A percentile compares a stretch with the other conserved stretches of the same genome.
phyloP scores from a whole-genome alignment of 1,140 invertebrate genomes.

The Drosophila punjabiensis region DNA sequence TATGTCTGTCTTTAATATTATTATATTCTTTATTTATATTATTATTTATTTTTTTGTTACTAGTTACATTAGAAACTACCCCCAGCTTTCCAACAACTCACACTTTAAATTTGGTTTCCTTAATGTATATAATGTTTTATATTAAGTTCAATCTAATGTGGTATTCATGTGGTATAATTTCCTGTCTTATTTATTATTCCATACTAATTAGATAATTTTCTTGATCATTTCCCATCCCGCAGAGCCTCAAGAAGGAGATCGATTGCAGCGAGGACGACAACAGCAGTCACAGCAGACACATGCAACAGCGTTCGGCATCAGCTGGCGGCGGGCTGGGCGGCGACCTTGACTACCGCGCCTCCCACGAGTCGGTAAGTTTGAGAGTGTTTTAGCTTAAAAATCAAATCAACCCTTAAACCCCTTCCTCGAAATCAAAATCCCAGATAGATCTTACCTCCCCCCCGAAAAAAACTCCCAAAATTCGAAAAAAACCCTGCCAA shows the following conservation, averaged over 20 bases:
- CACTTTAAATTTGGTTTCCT: too few species aligned
- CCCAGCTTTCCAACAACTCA: too few species aligned
- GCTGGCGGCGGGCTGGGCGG: slow-evolving; percentile 91
- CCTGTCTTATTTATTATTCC: background rate
- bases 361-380: slow-evolving; percentile 92
- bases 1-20: background rate
- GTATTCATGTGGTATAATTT: background rate
- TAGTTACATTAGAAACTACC: too few species aligned
- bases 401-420: background rate
- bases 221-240: slow-evolving; percentile 30
- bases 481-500: slow-evolving; percentile 25
- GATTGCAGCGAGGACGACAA: slow-evolving; percentile 92
- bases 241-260: slow-evolving; percentile 95
- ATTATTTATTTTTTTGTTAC: too few species aligned
- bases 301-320: slow-evolving; percentile 87
- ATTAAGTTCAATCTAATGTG: too few species aligned
- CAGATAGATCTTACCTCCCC: background rate
- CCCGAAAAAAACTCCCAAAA: background rate
- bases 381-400: background rate
- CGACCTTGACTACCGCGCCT: slow-evolving; percentile 91
- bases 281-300: slow-evolving; percentile 85
- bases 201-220: background rate
- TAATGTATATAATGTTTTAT: too few species aligned
- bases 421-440: background rate
- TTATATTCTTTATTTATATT: background rate